Percentiles rank a stretch among this genome's conserved stretches.
These are phyloP conservation scores for Gryllus bimaculatus DNA, from an alignment of 1,140 invertebrate genomes.

Conservation along the genomic window DNA sequence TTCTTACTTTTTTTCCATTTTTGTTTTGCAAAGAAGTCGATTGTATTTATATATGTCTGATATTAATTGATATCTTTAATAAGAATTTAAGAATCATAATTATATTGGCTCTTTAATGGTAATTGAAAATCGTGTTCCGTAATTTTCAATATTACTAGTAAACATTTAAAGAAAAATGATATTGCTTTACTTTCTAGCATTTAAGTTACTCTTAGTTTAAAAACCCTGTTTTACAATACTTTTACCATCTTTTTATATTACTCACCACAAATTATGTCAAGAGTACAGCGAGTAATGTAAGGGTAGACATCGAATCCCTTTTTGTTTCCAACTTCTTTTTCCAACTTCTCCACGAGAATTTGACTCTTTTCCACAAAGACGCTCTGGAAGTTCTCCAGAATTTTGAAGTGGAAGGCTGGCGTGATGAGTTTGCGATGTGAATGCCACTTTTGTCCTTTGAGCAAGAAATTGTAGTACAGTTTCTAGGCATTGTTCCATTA, in stretches of 20 bases:
- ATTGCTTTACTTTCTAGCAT: too few species aligned
- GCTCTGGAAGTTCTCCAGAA: slow-evolving; percentile 61
- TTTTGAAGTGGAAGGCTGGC: slow-evolving; percentile 66
- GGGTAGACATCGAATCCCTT: slow-evolving; percentile 47
- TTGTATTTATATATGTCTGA: too few species aligned
- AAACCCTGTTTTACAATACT: too few species aligned
- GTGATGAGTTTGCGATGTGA: slow-evolving; percentile 56
- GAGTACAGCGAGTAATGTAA: slow-evolving; percentile 51
- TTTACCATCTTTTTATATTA: not conserved
- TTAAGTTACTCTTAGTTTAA: too few species aligned
- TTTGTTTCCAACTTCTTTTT: slow-evolving; percentile 29
- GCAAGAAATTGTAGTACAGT: slow-evolving; percentile 17
- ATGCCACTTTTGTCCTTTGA: slow-evolving; percentile 55
- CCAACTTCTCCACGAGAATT: slow-evolving; percentile 46
- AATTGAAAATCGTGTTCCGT: too few species aligned
- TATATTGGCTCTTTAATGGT: too few species aligned
- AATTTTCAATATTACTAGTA: too few species aligned
- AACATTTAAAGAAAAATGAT: too few species aligned
- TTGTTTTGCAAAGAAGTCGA: too few species aligned
- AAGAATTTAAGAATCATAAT: too few species aligned
- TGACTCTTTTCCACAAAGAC: slow-evolving; percentile 57
- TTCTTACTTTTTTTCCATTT: too few species aligned
- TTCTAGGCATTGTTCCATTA: too few species aligned
- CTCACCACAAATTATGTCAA: slow-evolving; percentile 67
- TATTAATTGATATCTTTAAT: not conserved